Evolutionary conservation across 2,113 vertebrate species (phyloP), one percentile per base, ranked within the genome.

Genomic region (Hymenochirus boettgeri): DNA sequence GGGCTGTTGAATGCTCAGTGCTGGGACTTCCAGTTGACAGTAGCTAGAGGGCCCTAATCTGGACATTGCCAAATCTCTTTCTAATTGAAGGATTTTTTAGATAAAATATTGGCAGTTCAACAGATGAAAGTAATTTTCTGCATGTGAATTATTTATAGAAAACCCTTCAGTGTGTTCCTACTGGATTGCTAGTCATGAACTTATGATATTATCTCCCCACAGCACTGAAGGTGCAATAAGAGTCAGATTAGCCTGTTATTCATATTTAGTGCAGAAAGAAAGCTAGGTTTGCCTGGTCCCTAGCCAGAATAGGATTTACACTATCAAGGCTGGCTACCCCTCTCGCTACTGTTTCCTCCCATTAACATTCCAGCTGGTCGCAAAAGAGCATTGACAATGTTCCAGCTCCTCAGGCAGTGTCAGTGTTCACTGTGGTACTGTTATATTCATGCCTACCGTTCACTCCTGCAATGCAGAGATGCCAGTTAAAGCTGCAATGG

Each of bases 291-390:
- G 17, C 24, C 51, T 61, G 59, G 51, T 42, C 45, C 11, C 6
- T 33, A 47, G 52, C 45, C 42, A 57, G 46, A 13, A 55, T 52
- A 39, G 35, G 45, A 70, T 56, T 52, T 42, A 42, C 53, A 42
- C 53, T 25, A 18, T 42, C 35, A 13, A 23, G 18, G 18, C 53
- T 48, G 55, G 31, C 24, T 50, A 22, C 5, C 47, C 45, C 23
- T 9, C 5, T n/a, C 4, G 21, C 63, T 50, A 29, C 27, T 27
- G 19, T 53, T 65, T 65, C 56, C 23, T 17, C 56, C 56, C 42
- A 60, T 71, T 65, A 71, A 65, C 69, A 60, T 71, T 71, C 69
- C 69, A 71, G 46, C 47, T 64, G 47, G 61, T 63, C 26, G 37
- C 54, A 45, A 5, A 42, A 24, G 46, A 45, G 45, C 24, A n/a